Percentiles rank a stretch among this genome's conserved stretches.
Evolutionary conservation across 2,888 invertebrate genomes (phyloP).

Genomic region (Cylloceria caligata): DNA sequence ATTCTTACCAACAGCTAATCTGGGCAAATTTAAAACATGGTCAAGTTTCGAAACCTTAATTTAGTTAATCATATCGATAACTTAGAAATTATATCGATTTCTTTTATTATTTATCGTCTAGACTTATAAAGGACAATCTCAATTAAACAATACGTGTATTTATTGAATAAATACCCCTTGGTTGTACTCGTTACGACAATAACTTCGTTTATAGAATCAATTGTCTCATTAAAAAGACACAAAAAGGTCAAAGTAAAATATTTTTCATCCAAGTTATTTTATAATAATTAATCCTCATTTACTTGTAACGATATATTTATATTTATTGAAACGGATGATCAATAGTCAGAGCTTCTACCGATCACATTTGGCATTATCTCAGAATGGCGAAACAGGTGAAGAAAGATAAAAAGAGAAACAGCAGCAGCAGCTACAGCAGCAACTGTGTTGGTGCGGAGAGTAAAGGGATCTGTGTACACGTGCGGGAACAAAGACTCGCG

Average conservation of each 20-base stretch:
- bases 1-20: too few species aligned
- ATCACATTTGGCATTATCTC: conserved; percentile 41
- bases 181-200: neutral
- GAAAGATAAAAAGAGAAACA: neutral
- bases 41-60: too few species aligned
- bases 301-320: neutral
- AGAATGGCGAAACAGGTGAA: conserved; percentile 26
- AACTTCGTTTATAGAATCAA: neutral
- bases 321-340: neutral
- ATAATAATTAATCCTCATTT: conserved; percentile 1
- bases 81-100: neutral
- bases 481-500: conserved; percentile 57
- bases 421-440: neutral
- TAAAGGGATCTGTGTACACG: conserved; percentile 24
- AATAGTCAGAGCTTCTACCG: neutral
- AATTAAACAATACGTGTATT: neutral
- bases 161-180: neutral
- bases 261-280: neutral
- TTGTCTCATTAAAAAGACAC: neutral
- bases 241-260: conserved; percentile 7
- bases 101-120: conserved; percentile 12
- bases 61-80: neutral
- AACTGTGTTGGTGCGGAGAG: neutral
- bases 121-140: neutral
- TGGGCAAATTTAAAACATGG: too few species aligned